Conservation (phyloP, 1,140 invertebrate genomes). For the Scaptomyza pallida region DNA sequence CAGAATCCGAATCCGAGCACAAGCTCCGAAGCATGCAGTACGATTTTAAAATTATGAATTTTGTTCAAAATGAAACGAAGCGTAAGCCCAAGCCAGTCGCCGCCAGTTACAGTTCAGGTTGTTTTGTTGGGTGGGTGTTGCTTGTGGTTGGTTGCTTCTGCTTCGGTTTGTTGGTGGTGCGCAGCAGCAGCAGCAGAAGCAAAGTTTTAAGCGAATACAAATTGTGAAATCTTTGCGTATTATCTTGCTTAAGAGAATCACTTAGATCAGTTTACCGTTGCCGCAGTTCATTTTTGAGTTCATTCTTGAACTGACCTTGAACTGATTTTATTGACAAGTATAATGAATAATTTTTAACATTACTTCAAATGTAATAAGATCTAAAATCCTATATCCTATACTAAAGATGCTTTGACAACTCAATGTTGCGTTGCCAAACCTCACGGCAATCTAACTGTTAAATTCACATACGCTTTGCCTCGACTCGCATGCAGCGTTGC, state of each 20-base stretch:
- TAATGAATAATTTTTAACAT: too few relatives aligned
- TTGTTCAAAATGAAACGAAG: constrained; percentile 70
- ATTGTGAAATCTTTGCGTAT: constrained; percentile 3
- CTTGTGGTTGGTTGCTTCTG: constrained; percentile 19
- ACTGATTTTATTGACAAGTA: too few relatives aligned
- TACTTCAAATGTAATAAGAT: too few relatives aligned
- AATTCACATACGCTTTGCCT: neutral
- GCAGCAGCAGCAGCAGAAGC: constrained; percentile 48
- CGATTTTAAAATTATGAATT: constrained; percentile 83
- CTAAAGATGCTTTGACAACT: too few relatives aligned
- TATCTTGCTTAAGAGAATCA: constrained; percentile 4
- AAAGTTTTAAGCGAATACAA: constrained; percentile 35
- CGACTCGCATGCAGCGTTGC: constrained; percentile 24
- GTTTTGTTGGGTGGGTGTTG: constrained; percentile 46
- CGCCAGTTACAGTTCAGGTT: constrained; percentile 7
- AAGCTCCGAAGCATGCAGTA: constrained; percentile 50
- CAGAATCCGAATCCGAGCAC: constrained; percentile 32
- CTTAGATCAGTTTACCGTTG: constrained; percentile 31
- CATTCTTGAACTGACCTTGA: neutral
- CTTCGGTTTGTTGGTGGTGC: constrained; percentile 50
- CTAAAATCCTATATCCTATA: too few relatives aligned
- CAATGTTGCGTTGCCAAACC: constrained; percentile 6
- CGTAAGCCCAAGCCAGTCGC: constrained; percentile 51
- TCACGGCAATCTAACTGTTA: neutral
- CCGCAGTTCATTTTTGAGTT: constrained; percentile 31